These are phyloP conservation scores for Drosophila siamana DNA, from an alignment of 2,888 invertebrate species.

Conservation along the genomic window DNA sequence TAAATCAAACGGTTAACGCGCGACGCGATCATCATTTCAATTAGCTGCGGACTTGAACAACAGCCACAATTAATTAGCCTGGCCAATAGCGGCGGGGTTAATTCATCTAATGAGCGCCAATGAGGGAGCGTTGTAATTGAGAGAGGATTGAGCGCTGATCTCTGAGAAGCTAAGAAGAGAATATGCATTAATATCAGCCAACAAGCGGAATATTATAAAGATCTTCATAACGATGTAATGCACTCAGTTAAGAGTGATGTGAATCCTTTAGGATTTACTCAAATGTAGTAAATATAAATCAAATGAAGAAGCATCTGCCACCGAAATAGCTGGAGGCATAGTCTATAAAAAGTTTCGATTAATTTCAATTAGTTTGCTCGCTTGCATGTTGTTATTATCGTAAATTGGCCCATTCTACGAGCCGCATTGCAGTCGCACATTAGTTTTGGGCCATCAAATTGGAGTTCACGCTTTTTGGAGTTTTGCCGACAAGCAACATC, in stretches of 20 bases:
- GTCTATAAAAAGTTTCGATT: too few species aligned
- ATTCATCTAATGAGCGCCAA: slow-evolving; percentile 9
- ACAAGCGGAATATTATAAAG: too few species aligned
- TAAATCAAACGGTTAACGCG: slow-evolving; percentile 69
- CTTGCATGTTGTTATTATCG: slow-evolving; percentile 29
- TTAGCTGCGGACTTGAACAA: slow-evolving; percentile 51
- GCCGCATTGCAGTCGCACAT: slow-evolving; percentile 4
- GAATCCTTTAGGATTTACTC: too few species aligned
- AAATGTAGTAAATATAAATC: too few species aligned
- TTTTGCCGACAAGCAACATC: slow-evolving; percentile 33
- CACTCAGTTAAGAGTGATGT: too few species aligned
- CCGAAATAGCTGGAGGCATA: too few species aligned
- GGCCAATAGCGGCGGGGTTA: slow-evolving; percentile 20
- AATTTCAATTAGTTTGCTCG: slow-evolving; percentile 43
- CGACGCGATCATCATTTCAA: slow-evolving; percentile 73
- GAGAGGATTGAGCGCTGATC: background rate
- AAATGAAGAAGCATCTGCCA: too few species aligned
- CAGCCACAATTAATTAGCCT: slow-evolving; percentile 55
- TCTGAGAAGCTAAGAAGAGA: background rate
- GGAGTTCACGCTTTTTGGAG: slow-evolving; percentile 36
- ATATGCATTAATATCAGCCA: too few species aligned
- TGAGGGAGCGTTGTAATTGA: slow-evolving; percentile 4
- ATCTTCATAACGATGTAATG: too few species aligned
- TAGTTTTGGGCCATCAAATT: slow-evolving; percentile 10
- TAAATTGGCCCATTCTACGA: slow-evolving; percentile 49